Base-by-base conservation (phyloP, 1,140 invertebrate species). In the Brachionus calyciflorus region DNA sequence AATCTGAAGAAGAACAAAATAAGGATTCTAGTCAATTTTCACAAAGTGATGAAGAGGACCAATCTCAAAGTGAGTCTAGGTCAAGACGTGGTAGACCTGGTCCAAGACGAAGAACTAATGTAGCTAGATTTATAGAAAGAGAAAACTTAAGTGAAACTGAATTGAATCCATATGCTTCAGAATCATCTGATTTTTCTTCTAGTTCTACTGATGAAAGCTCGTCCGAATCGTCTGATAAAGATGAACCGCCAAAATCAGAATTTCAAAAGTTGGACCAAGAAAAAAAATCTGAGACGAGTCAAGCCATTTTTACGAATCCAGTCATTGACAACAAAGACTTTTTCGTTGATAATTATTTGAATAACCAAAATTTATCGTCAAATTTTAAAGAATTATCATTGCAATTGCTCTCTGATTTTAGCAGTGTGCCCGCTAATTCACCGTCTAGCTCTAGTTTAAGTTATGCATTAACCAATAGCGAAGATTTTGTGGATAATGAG, bases 81-180 rank as follows among this genome's bases (percentile, higher is more conserved):
- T 21, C 21, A 3, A 37, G 40, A 2, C 19, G 19, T 65, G 19
- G 60, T 17, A 37, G 33, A 63, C 28, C 57, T 17, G 28, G 57
- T 44, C 33, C 19, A 26, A 65, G 60, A 24, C 46, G 69, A 10
- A 19, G 69, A 46, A 51, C 10, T 7, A 73, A 73, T 19, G 46
- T 73, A 10, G 69, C 69, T 21, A 73, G 37, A n/a, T 73, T 73
- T 28, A 40, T 73, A 12, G 69, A 73, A 55, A 37, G 69, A 19
- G 69, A 73, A 30, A 73, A 73, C 30, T 55, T 73, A 55, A 73
- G 69, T 37, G 69, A 73, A 73, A 73, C 69, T 1, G 69, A 73
- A 19, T 33, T 73, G 1, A 73, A 73, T 41, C 37, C 46, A 17
- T 55, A 49, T 9, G 30, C 40, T 73, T 49, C 46, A 6, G 69